These are phyloP conservation scores for Tyrannus savana DNA, from an alignment of 2,113 vertebrate species.

Conservation along the genomic window DNA sequence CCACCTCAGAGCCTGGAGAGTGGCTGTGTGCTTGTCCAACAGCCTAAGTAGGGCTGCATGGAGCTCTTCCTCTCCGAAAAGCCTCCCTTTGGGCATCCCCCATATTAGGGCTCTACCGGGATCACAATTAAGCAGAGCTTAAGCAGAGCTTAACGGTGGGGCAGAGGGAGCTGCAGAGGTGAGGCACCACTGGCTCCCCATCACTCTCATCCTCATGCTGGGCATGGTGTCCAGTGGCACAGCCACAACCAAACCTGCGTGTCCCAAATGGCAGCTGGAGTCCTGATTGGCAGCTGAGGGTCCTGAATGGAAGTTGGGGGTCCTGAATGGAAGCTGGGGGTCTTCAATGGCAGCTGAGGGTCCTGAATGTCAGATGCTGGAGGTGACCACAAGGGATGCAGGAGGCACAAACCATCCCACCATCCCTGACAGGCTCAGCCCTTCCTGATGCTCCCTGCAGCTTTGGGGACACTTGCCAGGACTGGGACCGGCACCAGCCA, in stretches of 20 bases:
- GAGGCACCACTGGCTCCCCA: background rate
- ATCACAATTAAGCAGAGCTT: background rate
- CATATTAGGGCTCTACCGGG: background rate
- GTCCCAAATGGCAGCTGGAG: background rate
- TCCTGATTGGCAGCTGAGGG: accelerated
- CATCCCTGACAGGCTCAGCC: accelerated
- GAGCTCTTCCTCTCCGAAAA: background rate
- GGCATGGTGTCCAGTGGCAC: background rate
- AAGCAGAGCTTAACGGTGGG: background rate
- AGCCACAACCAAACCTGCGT: background rate
- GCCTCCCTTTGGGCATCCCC: background rate
- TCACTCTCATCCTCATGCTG: accelerated
- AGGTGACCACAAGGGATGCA: background rate
- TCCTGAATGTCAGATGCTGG: background rate
- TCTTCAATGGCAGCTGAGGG: accelerated
- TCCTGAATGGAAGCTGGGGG: accelerated
- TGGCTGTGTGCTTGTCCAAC: accelerated
- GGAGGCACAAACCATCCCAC: background rate
- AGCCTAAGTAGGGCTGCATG: accelerated
- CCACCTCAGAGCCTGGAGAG: background rate
- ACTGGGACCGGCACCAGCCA: background rate
- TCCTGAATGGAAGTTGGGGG: accelerated
- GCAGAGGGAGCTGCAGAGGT: background rate
- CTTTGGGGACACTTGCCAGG: accelerated
- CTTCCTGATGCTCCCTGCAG: accelerated